Evolutionary conservation across 2,113 vertebrate genomes (phyloP).

Genomic region (Peromyscus maniculatus): DNA sequence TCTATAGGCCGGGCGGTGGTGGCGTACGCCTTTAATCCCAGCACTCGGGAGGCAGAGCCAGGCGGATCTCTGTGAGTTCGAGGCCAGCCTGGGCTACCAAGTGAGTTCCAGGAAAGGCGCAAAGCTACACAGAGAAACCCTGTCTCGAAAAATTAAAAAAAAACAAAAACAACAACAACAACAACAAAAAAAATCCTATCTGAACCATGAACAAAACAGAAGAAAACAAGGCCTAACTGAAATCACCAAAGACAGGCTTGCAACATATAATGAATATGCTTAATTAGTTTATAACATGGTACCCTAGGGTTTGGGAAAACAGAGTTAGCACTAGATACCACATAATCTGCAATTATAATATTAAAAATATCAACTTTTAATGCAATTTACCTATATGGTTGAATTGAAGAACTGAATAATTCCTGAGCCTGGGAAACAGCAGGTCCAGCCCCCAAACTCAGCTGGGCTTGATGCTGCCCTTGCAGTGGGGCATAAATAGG

Average conservation of each 20-base stretch:
- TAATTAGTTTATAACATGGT: background rate
- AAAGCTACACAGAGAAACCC: too few relatives aligned
- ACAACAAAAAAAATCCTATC: background rate
- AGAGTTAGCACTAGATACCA: background rate
- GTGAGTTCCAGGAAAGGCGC: too few relatives aligned
- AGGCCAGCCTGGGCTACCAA: too few relatives aligned
- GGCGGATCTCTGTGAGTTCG: too few relatives aligned
- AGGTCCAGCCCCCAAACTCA: conserved; percentile 93
- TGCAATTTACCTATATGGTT: conserved; percentile 93
- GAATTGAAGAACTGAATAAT: conserved; percentile 96
- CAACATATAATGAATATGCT: background rate
- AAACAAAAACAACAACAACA: too few relatives aligned
- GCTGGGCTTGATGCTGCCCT: conserved; percentile 94
- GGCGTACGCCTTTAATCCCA: too few relatives aligned
- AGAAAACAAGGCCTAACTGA: conserved; percentile 10
- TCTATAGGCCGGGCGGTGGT: too few relatives aligned
- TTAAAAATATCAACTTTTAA: background rate
- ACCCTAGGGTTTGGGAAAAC: background rate
- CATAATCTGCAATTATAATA: background rate
- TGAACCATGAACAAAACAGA: background rate
- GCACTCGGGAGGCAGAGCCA: too few relatives aligned
- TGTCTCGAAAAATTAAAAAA: too few relatives aligned
- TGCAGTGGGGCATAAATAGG: conserved; percentile 97
- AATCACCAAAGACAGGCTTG: background rate
- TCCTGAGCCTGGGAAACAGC: conserved; percentile 98